Conservation (phyloP, 2,113 vertebrate genomes). For the Lophura nycthemera region DNA sequence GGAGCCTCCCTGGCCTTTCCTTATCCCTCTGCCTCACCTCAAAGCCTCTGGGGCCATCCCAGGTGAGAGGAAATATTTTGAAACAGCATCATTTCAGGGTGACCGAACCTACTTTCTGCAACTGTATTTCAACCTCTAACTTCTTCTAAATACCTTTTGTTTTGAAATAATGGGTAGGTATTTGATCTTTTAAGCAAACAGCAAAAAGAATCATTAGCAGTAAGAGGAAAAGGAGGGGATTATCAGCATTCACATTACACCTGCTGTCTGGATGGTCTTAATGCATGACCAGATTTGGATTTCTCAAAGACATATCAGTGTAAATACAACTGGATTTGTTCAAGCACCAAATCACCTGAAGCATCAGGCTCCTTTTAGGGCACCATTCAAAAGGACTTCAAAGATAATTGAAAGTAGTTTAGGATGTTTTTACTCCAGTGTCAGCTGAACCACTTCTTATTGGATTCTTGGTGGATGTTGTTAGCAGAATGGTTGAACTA, state of each 20-base stretch:
- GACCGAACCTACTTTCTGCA: not conserved
- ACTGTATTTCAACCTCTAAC: not conserved
- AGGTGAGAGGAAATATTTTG: constrained; percentile 12
- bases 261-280: constrained; percentile 24
- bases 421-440: not conserved
- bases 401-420: not conserved
- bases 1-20: not conserved
- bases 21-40: not conserved
- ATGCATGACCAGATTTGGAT: not conserved
- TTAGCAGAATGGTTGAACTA: not conserved
- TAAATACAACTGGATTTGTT: constrained; percentile 27
- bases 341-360: not conserved
- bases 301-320: not conserved
- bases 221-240: constrained; percentile 23
- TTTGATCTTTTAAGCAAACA: constrained; percentile 17
- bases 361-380: not conserved
- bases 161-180: constrained; percentile 5
- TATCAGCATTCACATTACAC: constrained; percentile 36
- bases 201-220: not conserved
- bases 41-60: not conserved
- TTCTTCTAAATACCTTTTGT: constrained; percentile 1
- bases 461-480: not conserved
- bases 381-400: not conserved
- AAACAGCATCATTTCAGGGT: not conserved
- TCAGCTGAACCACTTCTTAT: fast-evolving